phyloP scores from a whole-genome alignment of 1,140 invertebrate genomes.

The Pantala flavescens region DNA sequence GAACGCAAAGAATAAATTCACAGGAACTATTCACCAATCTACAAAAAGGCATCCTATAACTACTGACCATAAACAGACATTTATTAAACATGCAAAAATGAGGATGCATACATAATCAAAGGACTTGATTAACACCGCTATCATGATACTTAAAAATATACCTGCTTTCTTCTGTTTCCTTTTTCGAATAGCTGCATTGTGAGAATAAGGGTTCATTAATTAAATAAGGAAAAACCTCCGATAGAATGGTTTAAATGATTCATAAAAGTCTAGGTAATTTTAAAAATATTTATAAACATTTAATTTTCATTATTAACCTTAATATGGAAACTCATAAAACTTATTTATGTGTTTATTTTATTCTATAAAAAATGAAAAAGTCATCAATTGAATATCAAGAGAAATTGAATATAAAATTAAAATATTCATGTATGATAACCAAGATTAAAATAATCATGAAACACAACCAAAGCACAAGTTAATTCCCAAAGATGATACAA shows the following conservation, averaged over 20 bases:
- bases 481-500: constrained; percentile 18
- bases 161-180: constrained; percentile 1
- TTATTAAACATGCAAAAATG: too few species aligned
- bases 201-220: not conserved
- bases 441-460: constrained; percentile 14
- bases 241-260: not conserved
- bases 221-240: not conserved
- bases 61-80: too few species aligned
- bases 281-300: too few species aligned
- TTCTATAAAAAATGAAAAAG: not conserved
- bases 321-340: constrained; percentile 8
- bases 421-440: too few species aligned
- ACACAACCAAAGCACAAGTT: constrained; percentile 21
- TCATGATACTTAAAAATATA: not conserved
- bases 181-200: not conserved
- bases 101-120: too few species aligned
- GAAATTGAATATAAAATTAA: constrained; percentile 18
- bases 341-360: not conserved
- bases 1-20: too few species aligned
- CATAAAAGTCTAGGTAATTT: not conserved
- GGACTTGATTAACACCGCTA: too few species aligned
- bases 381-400: constrained; percentile 14
- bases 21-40: too few species aligned
- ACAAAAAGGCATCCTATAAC: too few species aligned
- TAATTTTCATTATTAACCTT: too few species aligned